Evolutionary conservation across 1,140 invertebrate genomes (phyloP).

Genomic region (Danaus melanippus): DNA sequence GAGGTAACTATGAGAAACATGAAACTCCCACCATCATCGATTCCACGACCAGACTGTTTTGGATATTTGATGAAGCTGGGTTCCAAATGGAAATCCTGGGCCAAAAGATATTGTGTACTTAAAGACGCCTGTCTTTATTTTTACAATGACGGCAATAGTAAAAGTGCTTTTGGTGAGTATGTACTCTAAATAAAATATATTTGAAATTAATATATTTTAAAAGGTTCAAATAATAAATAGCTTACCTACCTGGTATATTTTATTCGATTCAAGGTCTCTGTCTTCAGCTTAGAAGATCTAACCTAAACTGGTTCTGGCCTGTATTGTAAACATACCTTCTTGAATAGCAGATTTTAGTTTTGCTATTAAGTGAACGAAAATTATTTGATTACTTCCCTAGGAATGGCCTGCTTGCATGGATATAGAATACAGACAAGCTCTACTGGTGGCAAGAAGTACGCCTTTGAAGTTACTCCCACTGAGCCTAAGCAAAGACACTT

Average conservation of each 20-base stretch:
- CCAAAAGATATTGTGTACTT: slow-evolving; percentile 92
- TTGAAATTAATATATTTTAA: no score
- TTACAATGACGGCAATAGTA: slow-evolving; percentile 89
- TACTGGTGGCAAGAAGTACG: slow-evolving; percentile 86
- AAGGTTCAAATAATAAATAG: no score
- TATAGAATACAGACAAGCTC: slow-evolving; percentile 89
- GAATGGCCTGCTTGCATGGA: slow-evolving; percentile 94
- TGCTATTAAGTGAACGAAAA: not conserved
- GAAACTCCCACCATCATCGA: slow-evolving; percentile 79
- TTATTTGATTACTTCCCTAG: slow-evolving; percentile 54
- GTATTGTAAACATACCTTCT: no score
- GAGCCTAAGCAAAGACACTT: slow-evolving; percentile 89
- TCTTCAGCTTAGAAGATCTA: no score
- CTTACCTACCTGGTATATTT: no score
- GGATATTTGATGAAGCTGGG: slow-evolving; percentile 90
- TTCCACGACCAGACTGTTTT: slow-evolving; percentile 89
- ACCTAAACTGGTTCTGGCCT: no score
- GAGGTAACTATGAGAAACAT: slow-evolving; percentile 75
- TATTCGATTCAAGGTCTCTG: no score
- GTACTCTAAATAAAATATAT: not conserved
- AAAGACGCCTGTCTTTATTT: slow-evolving; percentile 97
- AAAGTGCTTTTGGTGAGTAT: slow-evolving; percentile 85
- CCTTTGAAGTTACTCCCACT: slow-evolving; percentile 92
- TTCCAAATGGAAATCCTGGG: slow-evolving; percentile 88
- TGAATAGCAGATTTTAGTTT: no score